Evolutionary conservation across 2,888 invertebrate genomes (phyloP), one percentile per base, ranked within the genome.

Genomic region (Quadriops clusia): DNA sequence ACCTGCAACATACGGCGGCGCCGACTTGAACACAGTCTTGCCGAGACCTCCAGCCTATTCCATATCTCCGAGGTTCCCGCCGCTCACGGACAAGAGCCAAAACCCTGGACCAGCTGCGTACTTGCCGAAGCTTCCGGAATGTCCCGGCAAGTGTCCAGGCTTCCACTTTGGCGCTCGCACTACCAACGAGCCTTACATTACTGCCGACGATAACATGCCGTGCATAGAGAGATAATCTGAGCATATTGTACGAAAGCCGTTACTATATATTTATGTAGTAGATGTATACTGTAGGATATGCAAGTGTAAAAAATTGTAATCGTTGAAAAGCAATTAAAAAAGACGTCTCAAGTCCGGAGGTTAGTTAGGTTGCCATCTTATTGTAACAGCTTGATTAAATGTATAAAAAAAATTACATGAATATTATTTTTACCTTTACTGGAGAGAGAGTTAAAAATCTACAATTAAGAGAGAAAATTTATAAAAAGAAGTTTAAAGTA

Each of bases 81-180:
- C 17, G 3, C 51, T 51, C 45, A 44, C 39, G 22, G 37, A 43
- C 13, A 60, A 62, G 43, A 37, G 56, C 23, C 44, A 45, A 38
- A 63, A 64, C 7, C 70, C 70, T 3, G 70, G 70, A 1, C 70
- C 70, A 7, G 69, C 68, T 11, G 67, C 64, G 12, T 70, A 70
- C 56, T 62, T 62, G 49, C 67, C 66, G 43, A 49, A 48, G 7
- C 56, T 64, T 37, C 49, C 54, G 14, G 61, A 62, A 12, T 25
- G 30, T 8, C 48, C 52, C 1, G 61, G 64, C 56, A 61, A 61
- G 32, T 60, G 61, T 6, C 65, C 65, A 29, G 57, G 65, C 15
- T 75, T 67, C 46, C 72, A 74, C 11, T 76, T 76, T 50, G 76
- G 77, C 16, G 61, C 64, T 10, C 70, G 74, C 24, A 62, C 62